Conservation (phyloP, 2,797 vertebrate species). For the Spea hammondii region DNA sequence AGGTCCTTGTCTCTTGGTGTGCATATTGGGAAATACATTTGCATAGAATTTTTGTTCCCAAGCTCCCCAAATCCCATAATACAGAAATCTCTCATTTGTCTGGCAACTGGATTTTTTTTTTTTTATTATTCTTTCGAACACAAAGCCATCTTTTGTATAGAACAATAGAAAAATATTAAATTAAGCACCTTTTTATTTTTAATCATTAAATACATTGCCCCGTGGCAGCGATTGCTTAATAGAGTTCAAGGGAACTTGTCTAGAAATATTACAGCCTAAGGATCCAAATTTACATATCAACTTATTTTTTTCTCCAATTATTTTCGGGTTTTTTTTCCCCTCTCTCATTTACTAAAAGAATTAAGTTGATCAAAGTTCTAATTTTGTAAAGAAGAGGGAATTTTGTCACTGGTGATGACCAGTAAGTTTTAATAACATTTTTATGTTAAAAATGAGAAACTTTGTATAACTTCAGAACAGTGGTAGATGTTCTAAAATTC, state of each 20-base stretch:
- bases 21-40: conserved; percentile 59
- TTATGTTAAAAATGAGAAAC: too few relatives aligned
- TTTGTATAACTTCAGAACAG: too few relatives aligned
- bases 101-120: conserved; percentile 32
- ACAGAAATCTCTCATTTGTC: conserved; percentile 38
- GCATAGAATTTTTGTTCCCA: conserved; percentile 53
- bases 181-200: background rate
- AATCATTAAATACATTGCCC: background rate
- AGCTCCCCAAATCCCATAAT: conserved; percentile 46
- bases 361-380: too few relatives aligned
- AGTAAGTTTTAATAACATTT: too few relatives aligned
- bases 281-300: too few relatives aligned
- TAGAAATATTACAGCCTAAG: too few relatives aligned
- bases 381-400: too few relatives aligned
- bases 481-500: too few relatives aligned
- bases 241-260: background rate
- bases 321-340: too few relatives aligned
- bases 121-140: background rate
- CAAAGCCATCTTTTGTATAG: background rate
- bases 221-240: background rate
- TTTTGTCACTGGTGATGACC: too few relatives aligned
- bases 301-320: too few relatives aligned
- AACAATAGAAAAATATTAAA: conserved; percentile 1
- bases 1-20: conserved; percentile 54
- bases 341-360: too few relatives aligned